Evolutionary conservation across 2,797 vertebrate species (phyloP).

Genomic region (Hipposideros larvatus): DNA sequence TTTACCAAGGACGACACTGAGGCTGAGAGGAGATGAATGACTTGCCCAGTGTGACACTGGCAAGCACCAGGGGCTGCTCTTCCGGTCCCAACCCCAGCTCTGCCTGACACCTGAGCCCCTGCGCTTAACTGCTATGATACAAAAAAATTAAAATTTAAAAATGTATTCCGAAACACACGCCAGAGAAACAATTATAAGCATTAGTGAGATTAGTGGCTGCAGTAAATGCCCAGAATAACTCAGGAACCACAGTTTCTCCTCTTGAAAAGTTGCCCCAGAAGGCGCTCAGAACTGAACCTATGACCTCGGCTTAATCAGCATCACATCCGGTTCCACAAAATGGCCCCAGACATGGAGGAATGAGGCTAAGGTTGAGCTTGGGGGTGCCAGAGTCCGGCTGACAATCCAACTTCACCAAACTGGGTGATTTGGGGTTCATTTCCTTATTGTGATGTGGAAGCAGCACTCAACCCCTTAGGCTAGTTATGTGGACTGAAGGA

Average conservation of each 20-base stretch:
- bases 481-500: not conserved
- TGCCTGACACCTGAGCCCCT: not conserved
- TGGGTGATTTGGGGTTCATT: not conserved
- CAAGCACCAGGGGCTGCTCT: not conserved
- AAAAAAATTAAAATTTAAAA: not conserved
- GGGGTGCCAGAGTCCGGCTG: not conserved
- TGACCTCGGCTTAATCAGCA: not conserved
- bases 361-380: not conserved
- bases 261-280: not conserved
- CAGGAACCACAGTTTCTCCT: not conserved
- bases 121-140: not conserved
- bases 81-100: not conserved
- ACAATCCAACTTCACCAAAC: not conserved
- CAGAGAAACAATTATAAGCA: not conserved
- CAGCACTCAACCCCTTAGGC: not conserved
- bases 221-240: not conserved
- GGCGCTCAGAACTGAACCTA: not conserved
- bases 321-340: not conserved
- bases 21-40: not conserved
- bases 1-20: not conserved
- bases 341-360: not conserved
- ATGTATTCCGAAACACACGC: not conserved
- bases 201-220: not conserved
- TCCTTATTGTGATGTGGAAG: not conserved
- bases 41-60: not conserved